A percentile compares a stretch with the other conserved stretches of the same genome.
phyloP scores from a whole-genome alignment of 2,113 vertebrate genomes.

The Delphinus delphis region DNA sequence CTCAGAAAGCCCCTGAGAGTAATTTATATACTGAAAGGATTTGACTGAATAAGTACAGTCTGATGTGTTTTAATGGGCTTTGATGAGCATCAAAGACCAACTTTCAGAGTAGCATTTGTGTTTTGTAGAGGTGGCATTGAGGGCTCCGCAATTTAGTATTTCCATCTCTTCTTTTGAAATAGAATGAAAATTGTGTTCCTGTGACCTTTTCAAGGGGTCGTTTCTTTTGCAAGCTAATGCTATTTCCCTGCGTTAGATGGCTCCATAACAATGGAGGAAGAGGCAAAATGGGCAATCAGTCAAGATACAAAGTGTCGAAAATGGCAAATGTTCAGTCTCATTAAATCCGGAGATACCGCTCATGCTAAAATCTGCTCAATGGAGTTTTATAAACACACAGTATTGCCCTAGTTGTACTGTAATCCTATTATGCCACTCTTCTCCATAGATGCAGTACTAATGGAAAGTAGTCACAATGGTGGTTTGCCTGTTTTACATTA shows the following conservation, averaged over 20 bases:
- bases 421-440: slow-evolving; percentile 28
- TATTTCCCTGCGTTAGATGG: slow-evolving; percentile 74
- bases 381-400: slow-evolving; percentile 43
- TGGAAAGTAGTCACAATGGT: background rate
- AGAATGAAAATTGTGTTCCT: slow-evolving; percentile 48
- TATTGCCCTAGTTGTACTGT: slow-evolving; percentile 33
- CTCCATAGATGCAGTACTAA: background rate
- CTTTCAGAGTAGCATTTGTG: slow-evolving; percentile 56
- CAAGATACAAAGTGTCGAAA: slow-evolving; percentile 61
- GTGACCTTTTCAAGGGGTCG: slow-evolving; percentile 72
- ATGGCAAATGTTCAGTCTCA: slow-evolving; percentile 59
- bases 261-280: slow-evolving; percentile 61
- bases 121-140: slow-evolving; percentile 40
- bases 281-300: slow-evolving; percentile 66
- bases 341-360: slow-evolving; percentile 36
- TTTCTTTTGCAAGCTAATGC: slow-evolving; percentile 75
- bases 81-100: slow-evolving; percentile 59
- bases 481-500: background rate
- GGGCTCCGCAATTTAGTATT: slow-evolving; percentile 41
- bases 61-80: slow-evolving; percentile 67
- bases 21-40: slow-evolving; percentile 67
- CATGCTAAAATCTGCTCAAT: slow-evolving; percentile 50
- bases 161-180: slow-evolving; percentile 69
- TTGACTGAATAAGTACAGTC: slow-evolving; percentile 67
- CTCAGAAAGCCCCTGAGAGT: slow-evolving; percentile 35